These are phyloP conservation scores for Caenorhabditis briggsae DNA, from an alignment of 1,140 invertebrate genomes.

Conservation along the genomic window DNA sequence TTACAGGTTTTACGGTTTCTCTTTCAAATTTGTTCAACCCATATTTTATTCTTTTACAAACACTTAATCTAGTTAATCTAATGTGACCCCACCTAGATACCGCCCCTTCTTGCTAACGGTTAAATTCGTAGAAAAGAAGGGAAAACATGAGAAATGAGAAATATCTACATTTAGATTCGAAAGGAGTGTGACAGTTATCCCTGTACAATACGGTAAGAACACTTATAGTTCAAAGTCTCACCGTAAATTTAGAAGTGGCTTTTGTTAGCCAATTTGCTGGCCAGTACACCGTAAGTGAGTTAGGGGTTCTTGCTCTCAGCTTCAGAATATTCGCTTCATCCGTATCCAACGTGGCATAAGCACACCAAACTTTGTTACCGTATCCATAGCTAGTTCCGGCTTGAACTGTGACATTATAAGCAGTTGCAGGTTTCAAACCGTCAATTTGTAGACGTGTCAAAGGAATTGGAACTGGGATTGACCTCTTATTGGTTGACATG, in stretches of 20 bases:
- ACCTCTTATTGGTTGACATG: slow-evolving; percentile 32
- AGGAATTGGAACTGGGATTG: slow-evolving; percentile 55
- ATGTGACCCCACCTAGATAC: no score
- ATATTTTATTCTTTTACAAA: no score
- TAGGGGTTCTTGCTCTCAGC: slow-evolving; percentile 44
- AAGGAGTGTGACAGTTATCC: neutral
- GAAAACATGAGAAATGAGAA: no score
- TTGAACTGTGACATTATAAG: slow-evolving; percentile 58
- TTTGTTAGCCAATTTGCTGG: slow-evolving; percentile 51
- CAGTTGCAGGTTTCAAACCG: slow-evolving; percentile 40
- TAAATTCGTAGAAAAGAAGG: no score
- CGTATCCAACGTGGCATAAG: slow-evolving; percentile 43
- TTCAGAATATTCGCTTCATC: slow-evolving; percentile 53
- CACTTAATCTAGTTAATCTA: no score
- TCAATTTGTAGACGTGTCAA: slow-evolving; percentile 40
- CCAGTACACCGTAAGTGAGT: slow-evolving; percentile 36
- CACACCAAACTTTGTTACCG: slow-evolving; percentile 56
- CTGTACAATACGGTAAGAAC: neutral
- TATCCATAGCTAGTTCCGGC: slow-evolving; percentile 62
- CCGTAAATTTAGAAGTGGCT: slow-evolving; percentile 54
- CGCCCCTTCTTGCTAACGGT: no score
- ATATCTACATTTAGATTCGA: no score
- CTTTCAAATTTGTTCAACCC: no score
- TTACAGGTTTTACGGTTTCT: no score
- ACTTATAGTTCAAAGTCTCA: neutral